Percentiles rank a stretch among this genome's conserved stretches.
Evolutionary conservation across 2,113 vertebrate genomes (phyloP).

Genomic region (Pseudonaja textilis): DNA sequence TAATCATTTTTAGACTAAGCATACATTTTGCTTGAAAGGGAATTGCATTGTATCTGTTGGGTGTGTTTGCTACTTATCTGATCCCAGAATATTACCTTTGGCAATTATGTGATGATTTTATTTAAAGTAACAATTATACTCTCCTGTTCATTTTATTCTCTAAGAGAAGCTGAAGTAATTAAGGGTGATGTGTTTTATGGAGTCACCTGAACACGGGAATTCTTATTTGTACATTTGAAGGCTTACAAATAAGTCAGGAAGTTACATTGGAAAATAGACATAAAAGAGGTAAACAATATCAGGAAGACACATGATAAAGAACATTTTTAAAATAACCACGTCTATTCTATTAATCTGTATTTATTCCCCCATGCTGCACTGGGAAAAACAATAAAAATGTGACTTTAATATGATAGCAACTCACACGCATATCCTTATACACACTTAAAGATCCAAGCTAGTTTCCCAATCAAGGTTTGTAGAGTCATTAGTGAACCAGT

Average conservation of each 20-base stretch:
- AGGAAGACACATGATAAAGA: conserved; percentile 59
- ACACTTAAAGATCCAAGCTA: conserved; percentile 64
- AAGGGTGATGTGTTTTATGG: conserved; percentile 5
- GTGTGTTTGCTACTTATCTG: background rate
- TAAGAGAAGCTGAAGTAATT: background rate
- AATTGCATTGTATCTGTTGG: background rate
- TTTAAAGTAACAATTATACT: conserved; percentile 4
- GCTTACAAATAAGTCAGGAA: background rate
- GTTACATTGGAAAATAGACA: conserved; percentile 5
- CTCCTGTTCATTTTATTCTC: background rate
- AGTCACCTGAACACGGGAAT: rapidly evolving
- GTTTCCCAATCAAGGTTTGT: conserved; percentile 58
- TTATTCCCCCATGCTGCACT: conserved; percentile 64
- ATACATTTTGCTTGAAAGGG: background rate
- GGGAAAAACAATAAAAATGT: conserved; percentile 68
- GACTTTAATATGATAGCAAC: conserved; percentile 71
- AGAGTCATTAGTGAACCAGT: conserved; percentile 43
- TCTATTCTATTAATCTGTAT: conserved; percentile 67
- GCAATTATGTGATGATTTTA: background rate
- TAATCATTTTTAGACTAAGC: background rate
- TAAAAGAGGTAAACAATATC: conserved; percentile 61
- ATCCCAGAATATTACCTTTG: conserved; percentile 3
- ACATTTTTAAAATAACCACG: conserved; percentile 64
- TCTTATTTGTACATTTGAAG: background rate
- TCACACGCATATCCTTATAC: conserved; percentile 42